A percentile compares a stretch with the other conserved stretches of the same genome.
Evolutionary conservation across 2,797 vertebrate genomes (phyloP).

Genomic region (Oryzias dopingdopingensis): DNA sequence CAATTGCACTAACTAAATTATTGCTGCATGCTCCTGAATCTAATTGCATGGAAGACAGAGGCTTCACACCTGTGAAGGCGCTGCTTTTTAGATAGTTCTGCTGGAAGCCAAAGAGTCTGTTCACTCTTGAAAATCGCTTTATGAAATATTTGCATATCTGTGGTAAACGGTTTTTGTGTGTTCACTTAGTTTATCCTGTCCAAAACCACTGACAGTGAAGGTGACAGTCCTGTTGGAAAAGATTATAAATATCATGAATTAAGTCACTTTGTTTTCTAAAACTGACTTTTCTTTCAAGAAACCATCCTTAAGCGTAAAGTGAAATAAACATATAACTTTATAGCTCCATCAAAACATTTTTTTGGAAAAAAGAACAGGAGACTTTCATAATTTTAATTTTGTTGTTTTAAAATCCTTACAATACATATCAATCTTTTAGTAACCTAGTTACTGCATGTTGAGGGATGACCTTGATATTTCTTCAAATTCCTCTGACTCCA

Average conservation of each 20-base stretch:
- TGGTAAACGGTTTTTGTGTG: slow-evolving; percentile 30
- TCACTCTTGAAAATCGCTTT: slow-evolving; percentile 24
- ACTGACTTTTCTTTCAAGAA: too few species aligned
- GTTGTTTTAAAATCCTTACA: too few species aligned
- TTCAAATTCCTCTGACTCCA: not conserved
- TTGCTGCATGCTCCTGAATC: slow-evolving; percentile 44
- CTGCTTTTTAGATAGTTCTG: slow-evolving; percentile 46
- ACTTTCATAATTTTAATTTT: too few species aligned
- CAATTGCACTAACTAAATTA: slow-evolving; percentile 59
- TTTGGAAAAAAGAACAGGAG: too few species aligned
- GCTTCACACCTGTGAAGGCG: slow-evolving; percentile 54
- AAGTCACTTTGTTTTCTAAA: too few species aligned
- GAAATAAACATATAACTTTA: too few species aligned
- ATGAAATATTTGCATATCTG: slow-evolving; percentile 33
- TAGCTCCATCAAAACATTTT: too few species aligned
- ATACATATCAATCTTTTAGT: too few species aligned
- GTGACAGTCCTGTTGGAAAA: slow-evolving; percentile 8
- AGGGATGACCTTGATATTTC: not conserved
- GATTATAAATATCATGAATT: too few species aligned
- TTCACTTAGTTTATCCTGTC: slow-evolving; percentile 21
- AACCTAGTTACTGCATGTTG: too few species aligned
- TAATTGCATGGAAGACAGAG: slow-evolving; percentile 72
- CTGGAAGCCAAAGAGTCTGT: slow-evolving; percentile 29
- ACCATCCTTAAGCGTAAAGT: too few species aligned
- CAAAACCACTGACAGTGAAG: slow-evolving; percentile 5